A percentile compares a stretch with the other conserved stretches of the same genome.
These are phyloP conservation scores for Drosophila mercatorum DNA, from an alignment of 2,888 invertebrate species.

Conservation along the genomic window DNA sequence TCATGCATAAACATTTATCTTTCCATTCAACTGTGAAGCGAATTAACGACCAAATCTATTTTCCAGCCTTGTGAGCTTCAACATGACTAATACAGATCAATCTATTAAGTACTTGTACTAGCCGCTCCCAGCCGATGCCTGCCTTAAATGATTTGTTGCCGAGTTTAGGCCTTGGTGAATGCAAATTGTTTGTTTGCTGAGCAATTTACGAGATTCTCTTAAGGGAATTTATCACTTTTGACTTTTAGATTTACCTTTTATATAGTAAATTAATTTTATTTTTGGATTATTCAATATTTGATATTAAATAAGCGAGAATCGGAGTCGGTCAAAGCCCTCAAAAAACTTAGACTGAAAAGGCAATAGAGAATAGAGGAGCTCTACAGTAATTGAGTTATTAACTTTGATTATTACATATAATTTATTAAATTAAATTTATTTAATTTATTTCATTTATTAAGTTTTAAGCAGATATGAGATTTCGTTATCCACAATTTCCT, in stretches of 20 bases:
- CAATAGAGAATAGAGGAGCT: too few species aligned
- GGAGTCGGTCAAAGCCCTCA: too few species aligned
- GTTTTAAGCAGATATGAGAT: too few species aligned
- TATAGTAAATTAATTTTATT: background rate
- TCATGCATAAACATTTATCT: constrained; percentile 64
- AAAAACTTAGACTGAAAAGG: too few species aligned
- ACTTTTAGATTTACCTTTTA: background rate
- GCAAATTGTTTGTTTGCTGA: background rate
- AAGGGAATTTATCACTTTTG: background rate
- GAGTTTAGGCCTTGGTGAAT: background rate
- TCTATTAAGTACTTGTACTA: constrained; percentile 18
- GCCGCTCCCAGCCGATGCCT: background rate
- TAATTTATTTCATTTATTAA: too few species aligned
- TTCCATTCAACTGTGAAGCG: constrained; percentile 46
- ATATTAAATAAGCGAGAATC: too few species aligned
- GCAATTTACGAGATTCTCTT: background rate
- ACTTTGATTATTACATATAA: too few species aligned
- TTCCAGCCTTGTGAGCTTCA: constrained; percentile 26
- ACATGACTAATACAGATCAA: constrained; percentile 24
- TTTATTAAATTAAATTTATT: too few species aligned
- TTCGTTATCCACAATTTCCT: too few species aligned
- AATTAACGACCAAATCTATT: constrained; percentile 42
- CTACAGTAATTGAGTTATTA: too few species aligned
- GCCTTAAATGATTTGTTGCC: background rate
- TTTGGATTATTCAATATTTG: too few species aligned